phyloP scores from a whole-genome alignment of 2,888 invertebrate genomes.

The Dryobotodes eremita region DNA sequence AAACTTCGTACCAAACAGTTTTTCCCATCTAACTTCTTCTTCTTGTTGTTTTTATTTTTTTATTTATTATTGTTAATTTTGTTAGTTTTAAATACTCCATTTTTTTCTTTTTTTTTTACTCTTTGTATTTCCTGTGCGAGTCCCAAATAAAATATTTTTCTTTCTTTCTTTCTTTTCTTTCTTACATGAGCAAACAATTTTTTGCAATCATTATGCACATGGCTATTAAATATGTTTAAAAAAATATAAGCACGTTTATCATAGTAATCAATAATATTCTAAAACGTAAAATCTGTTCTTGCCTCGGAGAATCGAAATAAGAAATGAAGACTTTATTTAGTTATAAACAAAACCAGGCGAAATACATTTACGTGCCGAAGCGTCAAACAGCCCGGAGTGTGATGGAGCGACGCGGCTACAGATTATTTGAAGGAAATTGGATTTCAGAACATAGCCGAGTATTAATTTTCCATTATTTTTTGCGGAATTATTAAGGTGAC shows the following conservation, averaged over 20 bases:
- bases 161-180: too few relatives aligned
- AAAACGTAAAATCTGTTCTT: not conserved
- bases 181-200: too few relatives aligned
- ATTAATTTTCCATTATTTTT: constrained; percentile 57
- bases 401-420: constrained; percentile 25
- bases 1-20: not conserved
- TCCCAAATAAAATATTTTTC: too few relatives aligned
- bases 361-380: constrained; percentile 36
- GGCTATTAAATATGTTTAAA: not conserved
- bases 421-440: constrained; percentile 57
- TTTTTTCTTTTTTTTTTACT: too few relatives aligned
- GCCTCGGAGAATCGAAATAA: not conserved
- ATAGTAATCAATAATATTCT: not conserved
- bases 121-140: too few relatives aligned
- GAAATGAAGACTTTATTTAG: not conserved
- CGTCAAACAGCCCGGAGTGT: constrained; percentile 7
- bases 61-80: too few relatives aligned
- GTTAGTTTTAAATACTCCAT: too few relatives aligned
- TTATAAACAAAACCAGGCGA: constrained; percentile 11
- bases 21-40: too few relatives aligned
- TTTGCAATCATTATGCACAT: not conserved
- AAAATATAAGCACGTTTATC: not conserved
- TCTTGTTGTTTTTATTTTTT: too few relatives aligned
- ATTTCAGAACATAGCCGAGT: constrained; percentile 41
- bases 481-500: constrained; percentile 34